These are phyloP conservation scores for Hydraecia micacea DNA, from an alignment of 2,888 invertebrate genomes.

Conservation along the genomic window DNA sequence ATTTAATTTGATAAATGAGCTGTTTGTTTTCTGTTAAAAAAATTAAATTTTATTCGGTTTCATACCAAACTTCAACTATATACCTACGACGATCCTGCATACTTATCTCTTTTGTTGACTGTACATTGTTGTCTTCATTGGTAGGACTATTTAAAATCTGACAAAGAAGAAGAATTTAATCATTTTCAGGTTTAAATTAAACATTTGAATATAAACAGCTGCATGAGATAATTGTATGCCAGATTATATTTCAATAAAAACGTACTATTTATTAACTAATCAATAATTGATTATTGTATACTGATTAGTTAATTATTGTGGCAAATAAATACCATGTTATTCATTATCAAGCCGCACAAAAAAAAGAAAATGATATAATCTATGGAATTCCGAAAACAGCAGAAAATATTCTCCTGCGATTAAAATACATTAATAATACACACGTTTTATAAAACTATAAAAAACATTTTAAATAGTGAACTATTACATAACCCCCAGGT, in stretches of 20 bases:
- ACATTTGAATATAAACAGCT: conserved; percentile 12
- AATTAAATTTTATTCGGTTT: too few relatives aligned
- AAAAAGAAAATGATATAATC: neutral
- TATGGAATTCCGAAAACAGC: neutral
- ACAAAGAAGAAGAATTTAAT: neutral
- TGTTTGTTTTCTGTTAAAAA: too few relatives aligned
- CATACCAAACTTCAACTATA: too few relatives aligned
- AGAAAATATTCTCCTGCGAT: conserved; percentile 2
- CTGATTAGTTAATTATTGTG: neutral
- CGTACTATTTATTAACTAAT: neutral
- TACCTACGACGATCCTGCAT: too few relatives aligned
- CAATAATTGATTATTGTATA: too few relatives aligned
- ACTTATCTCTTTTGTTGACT: too few relatives aligned
- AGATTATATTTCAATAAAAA: neutral
- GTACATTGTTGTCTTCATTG: neutral
- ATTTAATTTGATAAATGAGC: too few relatives aligned
- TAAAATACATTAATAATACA: neutral
- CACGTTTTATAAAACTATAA: neutral
- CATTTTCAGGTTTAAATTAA: neutral
- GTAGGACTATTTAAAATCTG: neutral
- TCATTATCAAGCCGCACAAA: neutral
- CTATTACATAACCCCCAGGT: conserved; percentile 74
- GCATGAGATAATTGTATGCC: neutral
- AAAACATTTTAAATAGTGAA: conserved; percentile 25
- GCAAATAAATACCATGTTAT: too few relatives aligned